phyloP scores from a whole-genome alignment of 2,113 vertebrate species.

The Dermatemys mawii region DNA sequence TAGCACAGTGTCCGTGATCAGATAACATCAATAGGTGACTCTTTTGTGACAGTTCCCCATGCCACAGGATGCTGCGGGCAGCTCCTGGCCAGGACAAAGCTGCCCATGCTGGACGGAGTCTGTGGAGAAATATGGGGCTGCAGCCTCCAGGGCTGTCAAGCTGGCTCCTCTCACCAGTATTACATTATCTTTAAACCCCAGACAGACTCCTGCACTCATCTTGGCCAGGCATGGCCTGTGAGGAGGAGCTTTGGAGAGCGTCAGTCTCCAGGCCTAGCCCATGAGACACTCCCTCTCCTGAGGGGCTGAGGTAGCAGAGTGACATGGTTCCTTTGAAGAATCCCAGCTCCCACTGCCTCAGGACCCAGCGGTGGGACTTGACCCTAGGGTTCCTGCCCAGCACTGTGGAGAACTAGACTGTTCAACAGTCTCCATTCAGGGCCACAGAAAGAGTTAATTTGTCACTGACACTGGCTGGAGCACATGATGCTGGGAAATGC shows the following conservation, averaged over 20 bases:
- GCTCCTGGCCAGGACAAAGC: neutral
- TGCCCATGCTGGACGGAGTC: neutral
- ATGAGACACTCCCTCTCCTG: too few relatives aligned
- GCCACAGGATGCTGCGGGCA: neutral
- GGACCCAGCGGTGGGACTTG: neutral
- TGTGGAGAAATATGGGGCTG: neutral
- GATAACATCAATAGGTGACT: neutral
- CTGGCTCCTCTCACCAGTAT: neutral
- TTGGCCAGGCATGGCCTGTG: neutral
- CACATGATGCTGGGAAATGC: neutral
- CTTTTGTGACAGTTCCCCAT: neutral
- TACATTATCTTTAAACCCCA: neutral
- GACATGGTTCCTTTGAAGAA: neutral
- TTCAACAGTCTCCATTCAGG: neutral
- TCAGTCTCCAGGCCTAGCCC: neutral
- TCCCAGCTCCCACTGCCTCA: neutral
- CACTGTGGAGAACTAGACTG: neutral
- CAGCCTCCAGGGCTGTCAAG: neutral
- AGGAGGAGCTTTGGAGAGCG: neutral
- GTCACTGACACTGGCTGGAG: neutral
- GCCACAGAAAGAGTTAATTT: neutral
- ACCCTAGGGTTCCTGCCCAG: neutral
- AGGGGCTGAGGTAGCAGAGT: neutral
- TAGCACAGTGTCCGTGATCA: neutral
- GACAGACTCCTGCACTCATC: neutral